Base-by-base conservation (phyloP, 2,888 invertebrate species). In the Archaeoteleia sp. region DNA sequence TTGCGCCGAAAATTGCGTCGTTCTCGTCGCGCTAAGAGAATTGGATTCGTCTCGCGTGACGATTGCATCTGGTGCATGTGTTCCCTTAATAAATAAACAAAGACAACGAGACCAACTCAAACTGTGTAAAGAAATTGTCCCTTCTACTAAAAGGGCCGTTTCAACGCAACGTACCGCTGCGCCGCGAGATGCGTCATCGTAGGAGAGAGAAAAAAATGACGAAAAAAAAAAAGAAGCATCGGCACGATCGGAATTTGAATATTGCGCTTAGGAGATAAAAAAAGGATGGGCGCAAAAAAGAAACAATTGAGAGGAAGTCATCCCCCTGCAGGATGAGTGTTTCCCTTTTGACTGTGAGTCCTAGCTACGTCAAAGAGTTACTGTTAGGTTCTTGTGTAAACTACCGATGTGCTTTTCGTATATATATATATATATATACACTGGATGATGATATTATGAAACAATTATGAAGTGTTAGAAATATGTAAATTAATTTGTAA, bases 271-370 rank as follows among this genome's bases (percentile, higher is more conserved):
- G 67, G n/a, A n/a, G n/a, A n/a, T 53, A 58, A 69, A 71, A 70
- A 70, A 69, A 67, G 60, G 57, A 9, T 32, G 13, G 46, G 40
- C 15, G 32, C 30, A 49, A 37, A 61, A 67, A 65, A 43, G n/a
- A 69, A 67, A 73, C 67, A 72, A 71, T 70, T 49, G 60, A 58
- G 57, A 67, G 73, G 74, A 71, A 73, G 72, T 66, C 69, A 43
- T 61, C 54, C 51, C 63, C 51, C 53, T 65, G 55, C 67, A 58
- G 68, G 68, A 58, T 61, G 58, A 70, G 68, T 57, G 61, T 71
- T 68, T 68, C 68, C 62, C 66, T 63, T 58, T 55, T 61, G 55
- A 25, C 61, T 55, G 57, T 61, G 67, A 61, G 54, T 67, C 51
- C 49, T 67, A 61, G 55, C 55, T 45, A 25, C 67, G 61, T 61